Base-by-base conservation (phyloP, 2,797 vertebrate species). In the Astyanax mexicanus region DNA sequence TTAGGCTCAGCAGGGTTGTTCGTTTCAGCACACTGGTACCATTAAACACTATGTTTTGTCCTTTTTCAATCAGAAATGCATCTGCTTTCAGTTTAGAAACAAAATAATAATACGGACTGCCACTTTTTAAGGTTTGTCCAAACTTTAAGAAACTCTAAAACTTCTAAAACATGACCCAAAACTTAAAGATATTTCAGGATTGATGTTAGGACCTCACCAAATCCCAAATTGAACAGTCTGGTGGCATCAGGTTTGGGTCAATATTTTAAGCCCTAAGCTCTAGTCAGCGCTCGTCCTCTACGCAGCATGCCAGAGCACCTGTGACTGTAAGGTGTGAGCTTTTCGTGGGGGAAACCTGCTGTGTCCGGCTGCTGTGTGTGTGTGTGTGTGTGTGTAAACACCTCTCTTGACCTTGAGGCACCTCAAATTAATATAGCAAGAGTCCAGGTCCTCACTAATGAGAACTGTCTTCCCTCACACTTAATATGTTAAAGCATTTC, bases 291-390 rank as follows among this genome's bases (percentile, higher is more conserved):
- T 51, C 17, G 67, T 81, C 78, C 80, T 81, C 76, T 65, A 49
- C 76, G 47, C 71, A 79, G 78, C 27, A 11, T 40, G 67, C 62
- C 17, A 32, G 6, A 74, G 73, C 61, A 67, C 61, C 69, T 67
- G 58, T 58, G 62, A 67, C 75, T 35, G 61, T 49, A 77, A 74
- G 70, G 85, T 84, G 81, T 60, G 75, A 84, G 77, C 32, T 77
- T 80, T 79, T 78, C 73, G 79, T 80, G 69, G 65, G 74, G 78
- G 70, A 69, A 79, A 29, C 84, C 82, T 80, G 82, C 85, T 81
- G 78, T 74, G 84, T 25, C 57, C 29, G 76, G 58, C 69, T 71
- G 80, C 44, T 74, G 69, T 75, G 60, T 66, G 47, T 71, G 67
- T 74, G 69, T 75, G 60, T 66, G 47, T 71, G 67, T 70, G 58